Evolutionary conservation across 2,888 invertebrate genomes (phyloP), one percentile per base, ranked within the genome.

Genomic region (Amphipoea oculea): DNA sequence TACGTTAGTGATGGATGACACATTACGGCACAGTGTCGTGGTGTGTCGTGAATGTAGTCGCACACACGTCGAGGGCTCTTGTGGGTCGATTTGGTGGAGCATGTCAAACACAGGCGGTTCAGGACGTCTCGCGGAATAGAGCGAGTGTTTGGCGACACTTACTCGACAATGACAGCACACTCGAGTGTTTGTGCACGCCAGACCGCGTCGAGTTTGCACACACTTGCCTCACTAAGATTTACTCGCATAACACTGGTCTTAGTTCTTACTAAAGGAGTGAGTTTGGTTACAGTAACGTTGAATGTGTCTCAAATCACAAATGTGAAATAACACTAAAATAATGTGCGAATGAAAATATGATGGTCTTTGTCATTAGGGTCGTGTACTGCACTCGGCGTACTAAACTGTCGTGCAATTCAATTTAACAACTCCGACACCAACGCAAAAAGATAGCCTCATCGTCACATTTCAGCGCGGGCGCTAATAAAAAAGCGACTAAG

Each of bases 131-230:
- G 87, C 89, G 89, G 86, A 84, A 89, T 85, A 88, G 89, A 86
- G 88, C 87, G 88, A 94, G 93, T 94, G 94, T 95, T 94, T 94
- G 93, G 87, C 90, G 91, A 94, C 93, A 94, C 93, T 93, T 92
- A 89, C 91, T 90, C 91, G 86, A 94, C 94, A 94, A 91, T 92
- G 92, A 89, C 92, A 87, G 90, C 89, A 86, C 88, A 89, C 88
- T 90, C 82, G 84, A 92, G 92, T 93, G 92, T 94, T 92, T 94
- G 93, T 86, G 89, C 91, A 90, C 90, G 89, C 90, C 89, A 90
- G 88, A 76, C 89, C 89, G 84, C 84, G 86, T 85, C 76, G 86
- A 89, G 92, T 92, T 92, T 92, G 89, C 91, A 89, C 91, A 90
- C 89, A 91, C 91, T 92, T 89, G 82, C 91, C 88, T 88, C 88